Evolutionary conservation across 1,140 invertebrate species (phyloP).

Genomic region (Procambarus clarkii): DNA sequence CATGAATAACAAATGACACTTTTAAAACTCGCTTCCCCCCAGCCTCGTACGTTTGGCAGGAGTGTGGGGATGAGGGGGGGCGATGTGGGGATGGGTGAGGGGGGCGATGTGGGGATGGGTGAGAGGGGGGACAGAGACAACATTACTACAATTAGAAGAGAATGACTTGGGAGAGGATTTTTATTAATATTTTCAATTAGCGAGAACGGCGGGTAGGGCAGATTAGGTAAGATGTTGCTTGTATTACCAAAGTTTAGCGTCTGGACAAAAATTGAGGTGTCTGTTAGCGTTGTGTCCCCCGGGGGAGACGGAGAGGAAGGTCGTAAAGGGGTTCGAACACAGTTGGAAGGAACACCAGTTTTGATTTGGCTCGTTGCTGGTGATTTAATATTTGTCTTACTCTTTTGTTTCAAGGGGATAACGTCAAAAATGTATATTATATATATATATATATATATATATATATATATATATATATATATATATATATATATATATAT

Average conservation of each 20-base stretch:
- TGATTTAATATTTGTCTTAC: conserved; percentile 14
- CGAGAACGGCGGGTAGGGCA: conserved; percentile 46
- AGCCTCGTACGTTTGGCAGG: background rate
- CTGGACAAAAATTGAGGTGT: conserved; percentile 63
- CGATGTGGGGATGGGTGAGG: no score
- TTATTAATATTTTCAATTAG: conserved; percentile 70
- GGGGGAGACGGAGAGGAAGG: conserved; percentile 7
- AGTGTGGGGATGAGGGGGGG: no score
- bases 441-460: no score
- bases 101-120: no score
- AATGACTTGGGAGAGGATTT: conserved; percentile 44
- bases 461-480: no score
- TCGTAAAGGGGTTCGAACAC: background rate
- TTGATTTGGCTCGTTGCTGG: background rate
- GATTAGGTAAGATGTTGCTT: conserved; percentile 61
- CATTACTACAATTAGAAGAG: conserved; percentile 61
- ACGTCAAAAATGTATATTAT: background rate
- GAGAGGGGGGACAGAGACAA: background rate
- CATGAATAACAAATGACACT: conserved; percentile 57
- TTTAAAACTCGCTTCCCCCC: background rate
- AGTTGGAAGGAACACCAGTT: background rate
- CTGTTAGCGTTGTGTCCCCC: conserved; percentile 37
- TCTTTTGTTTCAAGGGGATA: background rate
- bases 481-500: no score
- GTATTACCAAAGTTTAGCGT: conserved; percentile 68